Evolutionary conservation across 2,888 invertebrate genomes (phyloP), one percentile per base, ranked within the genome.

Genomic region (Meta bourneti): DNA sequence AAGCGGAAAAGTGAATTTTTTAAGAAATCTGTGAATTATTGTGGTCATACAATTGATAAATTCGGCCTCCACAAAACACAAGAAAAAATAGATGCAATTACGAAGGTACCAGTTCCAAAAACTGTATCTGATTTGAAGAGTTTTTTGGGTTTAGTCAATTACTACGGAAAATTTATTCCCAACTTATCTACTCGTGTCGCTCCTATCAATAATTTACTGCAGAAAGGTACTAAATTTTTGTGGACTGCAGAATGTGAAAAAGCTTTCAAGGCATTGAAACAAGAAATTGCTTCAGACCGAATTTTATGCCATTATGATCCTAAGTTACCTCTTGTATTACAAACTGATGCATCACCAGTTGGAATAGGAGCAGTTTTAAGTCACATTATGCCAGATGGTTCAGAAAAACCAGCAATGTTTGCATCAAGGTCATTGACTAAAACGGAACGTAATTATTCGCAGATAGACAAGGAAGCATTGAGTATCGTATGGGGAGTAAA

Each of bases 351-450:
- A 11, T 94, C 94, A 81, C 94, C 94, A 9, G 88, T 89, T 49
- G 94, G 94, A 48, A 83, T 94, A 71, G 94, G 94, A 16, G 94
- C 95, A 5, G 94, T 95, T 7, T 84, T 95, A 20, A 94, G 94
- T 5, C 94, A 95, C 89, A 91, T 93, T 51, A 94, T 93, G 81
- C 87, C 90, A 49, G 94, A 95, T 93, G 94, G 94, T n/a, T 90
- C 93, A 16, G 95, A 95, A 89, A 91, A 94, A 92, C 95, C 95
- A 6, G 95, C 95, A 54, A 94, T 94, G 1, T 95, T 94, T 93
- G 95, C 95, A 0, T 95, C 94, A 81, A 94, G 94, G 88, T 93
- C 94, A 6, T 92, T 95, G 34, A 94, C 93, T 19, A 74, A 52
- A 71, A 91, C 94, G 7, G 94, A 95, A 91, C 92, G 93, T 72